These are phyloP conservation scores for Coluber constrictor DNA, from an alignment of 2,797 vertebrate genomes.

Conservation along the genomic window DNA sequence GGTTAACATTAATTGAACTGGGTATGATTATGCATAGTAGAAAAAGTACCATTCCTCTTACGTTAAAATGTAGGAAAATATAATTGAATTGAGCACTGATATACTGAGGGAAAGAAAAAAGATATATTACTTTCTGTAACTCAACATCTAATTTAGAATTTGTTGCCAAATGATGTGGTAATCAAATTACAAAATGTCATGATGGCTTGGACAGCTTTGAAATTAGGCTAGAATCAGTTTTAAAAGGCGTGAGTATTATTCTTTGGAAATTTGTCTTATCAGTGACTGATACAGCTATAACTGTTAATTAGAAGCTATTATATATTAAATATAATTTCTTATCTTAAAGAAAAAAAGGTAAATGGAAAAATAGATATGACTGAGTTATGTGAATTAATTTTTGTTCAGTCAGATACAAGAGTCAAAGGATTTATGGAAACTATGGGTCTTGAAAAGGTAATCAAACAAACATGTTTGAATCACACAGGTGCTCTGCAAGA, in stretches of 20 bases:
- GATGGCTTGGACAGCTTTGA: background rate
- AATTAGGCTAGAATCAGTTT: background rate
- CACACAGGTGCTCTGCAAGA: background rate
- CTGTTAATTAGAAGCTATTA: background rate
- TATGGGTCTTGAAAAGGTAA: background rate
- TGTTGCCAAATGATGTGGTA: background rate
- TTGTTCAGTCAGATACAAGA: background rate
- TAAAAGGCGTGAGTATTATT: background rate
- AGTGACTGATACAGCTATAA: background rate
- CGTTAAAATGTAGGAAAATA: background rate
- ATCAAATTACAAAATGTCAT: background rate
- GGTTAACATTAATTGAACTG: background rate
- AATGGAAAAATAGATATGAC: background rate
- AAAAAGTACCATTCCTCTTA: background rate
- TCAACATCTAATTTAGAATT: background rate
- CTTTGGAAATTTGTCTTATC: background rate
- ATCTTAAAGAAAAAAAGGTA: background rate
- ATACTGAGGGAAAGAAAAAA: background rate
- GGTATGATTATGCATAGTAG: background rate
- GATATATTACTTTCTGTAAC: background rate
- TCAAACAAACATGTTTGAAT: background rate
- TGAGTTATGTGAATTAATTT: background rate
- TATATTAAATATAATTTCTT: background rate
- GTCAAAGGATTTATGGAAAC: background rate
- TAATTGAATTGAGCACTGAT: background rate